These are phyloP conservation scores for Petrocephalus schoutedeni DNA, from an alignment of 2,797 vertebrate species.

Conservation along the genomic window DNA sequence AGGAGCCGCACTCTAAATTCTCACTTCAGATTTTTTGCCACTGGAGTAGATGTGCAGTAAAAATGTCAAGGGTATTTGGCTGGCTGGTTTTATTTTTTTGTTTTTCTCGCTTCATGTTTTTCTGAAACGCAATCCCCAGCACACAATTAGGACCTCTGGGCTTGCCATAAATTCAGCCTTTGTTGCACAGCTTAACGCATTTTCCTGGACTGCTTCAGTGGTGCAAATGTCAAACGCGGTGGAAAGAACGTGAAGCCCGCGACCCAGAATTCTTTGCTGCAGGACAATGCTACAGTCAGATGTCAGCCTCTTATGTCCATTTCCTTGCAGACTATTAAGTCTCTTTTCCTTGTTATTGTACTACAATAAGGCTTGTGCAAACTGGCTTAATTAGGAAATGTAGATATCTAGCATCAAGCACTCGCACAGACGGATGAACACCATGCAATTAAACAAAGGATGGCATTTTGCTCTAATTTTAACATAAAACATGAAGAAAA, in stretches of 20 bases:
- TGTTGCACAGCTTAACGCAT: neutral
- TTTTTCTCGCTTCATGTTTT: neutral
- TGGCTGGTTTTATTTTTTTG: neutral
- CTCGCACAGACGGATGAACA: neutral
- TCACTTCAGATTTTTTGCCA: neutral
- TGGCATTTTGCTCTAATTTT: neutral
- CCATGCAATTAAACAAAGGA: neutral
- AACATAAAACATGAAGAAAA: neutral
- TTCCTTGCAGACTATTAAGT: neutral
- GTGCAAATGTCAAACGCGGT: neutral
- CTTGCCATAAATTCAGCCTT: neutral
- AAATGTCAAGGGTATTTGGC: neutral
- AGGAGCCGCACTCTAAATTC: neutral
- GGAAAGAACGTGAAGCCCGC: neutral
- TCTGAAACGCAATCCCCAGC: slow-evolving; percentile 2
- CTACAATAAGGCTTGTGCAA: neutral
- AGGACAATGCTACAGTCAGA: slow-evolving; percentile 1
- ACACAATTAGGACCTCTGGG: neutral
- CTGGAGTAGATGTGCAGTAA: neutral
- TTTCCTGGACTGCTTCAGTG: slow-evolving; percentile 4
- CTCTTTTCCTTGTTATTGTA: neutral
- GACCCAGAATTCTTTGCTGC: neutral
- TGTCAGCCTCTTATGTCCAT: neutral
- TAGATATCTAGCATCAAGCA: neutral
- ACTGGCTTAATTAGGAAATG: neutral